Conservation (phyloP, 2,113 vertebrate species). For the Ctenomys sociabilis region DNA sequence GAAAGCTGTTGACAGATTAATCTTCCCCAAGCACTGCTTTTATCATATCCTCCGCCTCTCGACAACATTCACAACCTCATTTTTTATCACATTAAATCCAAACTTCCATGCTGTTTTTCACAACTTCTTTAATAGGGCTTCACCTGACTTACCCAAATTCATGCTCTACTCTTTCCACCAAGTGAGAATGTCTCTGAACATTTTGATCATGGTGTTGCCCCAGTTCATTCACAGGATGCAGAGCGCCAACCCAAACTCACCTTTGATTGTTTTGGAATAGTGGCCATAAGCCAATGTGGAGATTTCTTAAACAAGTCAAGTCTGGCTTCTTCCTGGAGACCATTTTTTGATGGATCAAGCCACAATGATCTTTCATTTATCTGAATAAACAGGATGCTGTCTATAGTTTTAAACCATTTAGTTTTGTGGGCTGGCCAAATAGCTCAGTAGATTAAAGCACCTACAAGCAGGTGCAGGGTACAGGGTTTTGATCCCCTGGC, state of each 20-base stretch:
- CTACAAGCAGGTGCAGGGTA: too few relatives aligned
- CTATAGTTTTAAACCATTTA: not conserved
- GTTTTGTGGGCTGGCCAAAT: not conserved
- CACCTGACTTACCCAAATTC: conserved; percentile 72
- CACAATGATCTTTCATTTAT: not conserved
- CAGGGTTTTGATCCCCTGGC: too few relatives aligned
- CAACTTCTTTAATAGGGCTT: conserved; percentile 48
- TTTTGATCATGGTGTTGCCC: not conserved
- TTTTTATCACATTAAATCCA: conserved; percentile 72
- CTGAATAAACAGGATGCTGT: not conserved
- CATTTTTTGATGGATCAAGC: not conserved
- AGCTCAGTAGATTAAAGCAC: too few relatives aligned
- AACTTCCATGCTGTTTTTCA: conserved; percentile 60
- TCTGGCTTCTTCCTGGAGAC: not conserved
- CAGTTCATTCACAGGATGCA: not conserved
- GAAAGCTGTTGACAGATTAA: conserved; percentile 75
- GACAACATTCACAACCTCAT: conserved; percentile 62
- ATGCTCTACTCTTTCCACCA: conserved; percentile 5
- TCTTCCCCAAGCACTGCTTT: conserved; percentile 74
- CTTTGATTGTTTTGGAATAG: not conserved
- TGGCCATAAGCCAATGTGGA: not conserved
- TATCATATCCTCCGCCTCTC: conserved; percentile 71
- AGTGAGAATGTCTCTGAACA: conserved; percentile 8
- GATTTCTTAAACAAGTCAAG: not conserved
- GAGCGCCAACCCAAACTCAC: not conserved